Base-by-base conservation (phyloP, 2,888 invertebrate species). In the Hofmannophila pseudospretella region DNA sequence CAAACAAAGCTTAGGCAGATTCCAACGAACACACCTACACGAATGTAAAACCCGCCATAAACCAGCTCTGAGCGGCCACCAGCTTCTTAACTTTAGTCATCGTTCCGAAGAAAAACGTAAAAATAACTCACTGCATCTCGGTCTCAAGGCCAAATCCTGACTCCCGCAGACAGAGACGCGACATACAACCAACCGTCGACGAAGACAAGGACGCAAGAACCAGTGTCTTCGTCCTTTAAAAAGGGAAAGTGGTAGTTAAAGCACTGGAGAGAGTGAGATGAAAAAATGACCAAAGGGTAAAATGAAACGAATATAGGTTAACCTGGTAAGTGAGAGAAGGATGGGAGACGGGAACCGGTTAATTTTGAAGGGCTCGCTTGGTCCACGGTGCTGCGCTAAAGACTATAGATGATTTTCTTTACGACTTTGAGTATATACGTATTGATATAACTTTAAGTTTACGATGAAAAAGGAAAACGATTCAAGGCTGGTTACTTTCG, bases 141-240 rank as follows among this genome's bases (percentile, higher is more conserved):
- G 78, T 80, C 78, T 81, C 85, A 85, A 86, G 85, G 86, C 76
- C 81, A 85, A 77, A 69, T 77, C 78, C 82, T 80, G 70, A 65
- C 65, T 71, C 67, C 59, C 52, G 49, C 37, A 33, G 62, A 72
- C n/a, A 46, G 57, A 47, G 72, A 82, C 50, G 23, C 25, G 50
- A 16, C 1, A 56, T 59, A 71, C 29, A 4, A 36, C 34, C 10
- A 8, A 1, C 20, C 7, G 0, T 8, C 10, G 28, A 0, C 54
- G 1, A 5, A 1, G 51, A 81, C 13, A 50, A 51, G 42, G 76
- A 77, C 33, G 30, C 23, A 23, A 27, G 20, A 54, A 34, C 44
- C 51, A 58, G 73, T 74, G 79, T 80, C 82, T 85, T 85, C 86
- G 85, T 84, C 82, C 84, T 84, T 85, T 85, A 67, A 84, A 86